Conservation (phyloP, 2,113 vertebrate species). For the Protobothrops flavoviridis region DNA sequence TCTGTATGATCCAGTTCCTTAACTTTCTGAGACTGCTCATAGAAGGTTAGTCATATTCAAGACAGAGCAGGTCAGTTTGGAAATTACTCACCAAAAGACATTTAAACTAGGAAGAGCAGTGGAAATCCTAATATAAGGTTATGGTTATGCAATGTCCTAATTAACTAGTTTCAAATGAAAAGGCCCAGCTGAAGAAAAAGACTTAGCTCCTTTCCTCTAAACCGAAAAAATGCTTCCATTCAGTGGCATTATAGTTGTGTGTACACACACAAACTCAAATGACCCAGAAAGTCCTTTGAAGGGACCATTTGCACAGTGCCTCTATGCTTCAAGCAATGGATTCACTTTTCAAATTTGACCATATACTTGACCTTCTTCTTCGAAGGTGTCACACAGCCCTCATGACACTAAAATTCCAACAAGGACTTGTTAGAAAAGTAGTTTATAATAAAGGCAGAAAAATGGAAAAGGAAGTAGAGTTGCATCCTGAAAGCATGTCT, state of each 20-base stretch:
- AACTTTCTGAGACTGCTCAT: background rate
- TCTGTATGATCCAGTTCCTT: background rate
- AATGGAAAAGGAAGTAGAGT: background rate
- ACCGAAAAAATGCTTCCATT: background rate
- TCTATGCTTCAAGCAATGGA: background rate
- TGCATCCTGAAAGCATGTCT: background rate
- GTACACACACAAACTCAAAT: background rate
- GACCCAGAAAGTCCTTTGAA: background rate
- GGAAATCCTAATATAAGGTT: background rate
- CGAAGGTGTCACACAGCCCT: background rate
- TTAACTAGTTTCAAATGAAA: background rate
- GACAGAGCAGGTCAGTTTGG: background rate
- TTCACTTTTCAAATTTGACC: background rate
- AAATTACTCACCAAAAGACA: background rate
- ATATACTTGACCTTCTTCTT: background rate
- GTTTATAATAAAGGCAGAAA: background rate
- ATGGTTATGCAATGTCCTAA: background rate
- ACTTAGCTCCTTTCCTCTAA: background rate
- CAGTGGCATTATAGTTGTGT: background rate
- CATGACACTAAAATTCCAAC: background rate
- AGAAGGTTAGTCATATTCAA: background rate
- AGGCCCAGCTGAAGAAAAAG: background rate
- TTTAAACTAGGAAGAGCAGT: background rate
- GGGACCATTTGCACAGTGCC: background rate
- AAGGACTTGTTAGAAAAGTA: background rate